Base-by-base conservation (phyloP, 2,888 invertebrate species). In the Melieria omissa region DNA sequence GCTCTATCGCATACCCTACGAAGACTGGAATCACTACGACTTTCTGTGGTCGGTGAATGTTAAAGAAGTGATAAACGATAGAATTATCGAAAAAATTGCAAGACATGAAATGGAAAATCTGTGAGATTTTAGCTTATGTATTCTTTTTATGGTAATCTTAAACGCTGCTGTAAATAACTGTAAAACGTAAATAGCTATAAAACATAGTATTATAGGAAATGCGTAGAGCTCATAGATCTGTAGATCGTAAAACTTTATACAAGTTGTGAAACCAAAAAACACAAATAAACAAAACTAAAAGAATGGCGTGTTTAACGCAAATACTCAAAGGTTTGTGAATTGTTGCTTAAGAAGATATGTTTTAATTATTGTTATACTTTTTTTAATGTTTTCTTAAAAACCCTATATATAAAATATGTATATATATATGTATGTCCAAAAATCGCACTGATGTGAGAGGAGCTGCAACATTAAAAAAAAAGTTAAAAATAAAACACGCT, bases 1-100 rank as follows among this genome's bases (percentile, higher is more conserved):
- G 0, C 85, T 85, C 46, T 87, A 88, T 81, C 86, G 87, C 49
- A 86, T 92, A 3, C 83, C 88, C 0, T 86, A 88, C 72, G 81
- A 80, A 14, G 86, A 86, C 46, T 93, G 92, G 84, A 92, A 90
- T 78, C 93, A 93, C 82, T 84, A 93, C 76, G 93, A 93, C 82
- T 93, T 92, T 81, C 81, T 92, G 75, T 92, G 90, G 89, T 92
- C 90, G 5, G 89, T 88, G 12, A 88, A 91, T 80, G 90, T 90
- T 0, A 90, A 88, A 77, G 86, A 87, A 58, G 86, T 92, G 69
- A 82, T 93, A 5, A 92, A 91, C 78, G 86, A 90, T 73, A 78
- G 79, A 64, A 82, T 85, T 67, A 80, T 86, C 8, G 78, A 77
- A 65, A 82, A 82, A 74, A 80, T 84, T 67, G 76, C 70, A 49